Evolutionary conservation across 1,140 invertebrate species (phyloP), one percentile per base, ranked within the genome.

Genomic region (Schmidtea mediterranea): DNA sequence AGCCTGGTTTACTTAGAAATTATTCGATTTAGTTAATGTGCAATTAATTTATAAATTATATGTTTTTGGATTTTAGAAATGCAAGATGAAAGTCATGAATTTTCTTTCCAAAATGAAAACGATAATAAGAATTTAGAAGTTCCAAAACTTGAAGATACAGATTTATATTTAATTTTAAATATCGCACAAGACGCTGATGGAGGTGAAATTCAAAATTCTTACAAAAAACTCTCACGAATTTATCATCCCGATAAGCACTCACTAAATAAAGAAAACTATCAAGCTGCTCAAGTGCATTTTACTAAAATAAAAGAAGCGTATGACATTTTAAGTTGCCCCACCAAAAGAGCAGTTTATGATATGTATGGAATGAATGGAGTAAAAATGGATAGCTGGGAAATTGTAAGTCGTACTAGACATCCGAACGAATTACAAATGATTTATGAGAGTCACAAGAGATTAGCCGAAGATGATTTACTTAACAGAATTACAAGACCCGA

Each of bases 251-350:
- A 45, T 21, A 45, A 45, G 18, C 18, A 21, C 8, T 19, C 15
- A 19, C 19, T 24, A 13, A 24, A 22, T 21, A 13, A 16, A 21
- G 15, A 45, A 2, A 9, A 45, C 9, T 15, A 45, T 13, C 15
- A 45, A 19, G 15, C 43, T 21, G 12, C 21, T 45, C 15, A 45
- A 8, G 18, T 45, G 3, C 15, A 15, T 12, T 45, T 45, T 21
- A 45, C 43, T 21, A 45, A 45, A 24, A 24, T 45, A 21, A 19
- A 15, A 13, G 21, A 45, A 13, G 43, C 43, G 22, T 45, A 45
- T 21, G 21, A 13, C 5, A 45, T 45, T 5, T 21, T 45, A 22
- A 22, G 15, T 45, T 15, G 21, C n/a, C 43, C 43, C 6, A 16
- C 12, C 2, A 16, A 24, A 24, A 45, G 43, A 21, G 12, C 15